Percentiles rank a stretch among this genome's conserved stretches.
phyloP scores from a whole-genome alignment of 2,888 invertebrate species.

The Andrena fulva region DNA sequence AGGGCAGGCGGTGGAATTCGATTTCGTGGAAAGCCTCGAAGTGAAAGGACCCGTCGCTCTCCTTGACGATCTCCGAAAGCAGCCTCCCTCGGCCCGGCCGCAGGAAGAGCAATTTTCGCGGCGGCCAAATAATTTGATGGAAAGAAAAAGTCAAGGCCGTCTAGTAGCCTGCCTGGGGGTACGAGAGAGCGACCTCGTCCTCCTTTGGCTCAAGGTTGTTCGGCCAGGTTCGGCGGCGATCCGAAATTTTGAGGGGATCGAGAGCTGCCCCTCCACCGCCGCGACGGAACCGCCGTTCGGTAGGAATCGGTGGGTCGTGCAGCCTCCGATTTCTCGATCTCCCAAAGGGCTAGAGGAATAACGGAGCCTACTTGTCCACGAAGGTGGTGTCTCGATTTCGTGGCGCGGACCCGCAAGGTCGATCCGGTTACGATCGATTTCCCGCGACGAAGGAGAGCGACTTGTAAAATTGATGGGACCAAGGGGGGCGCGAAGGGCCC shows the following conservation, averaged over 20 bases:
- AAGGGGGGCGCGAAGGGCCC: neutral
- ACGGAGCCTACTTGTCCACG: neutral
- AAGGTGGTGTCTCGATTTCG: slow-evolving; percentile 18
- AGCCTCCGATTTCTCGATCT: neutral
- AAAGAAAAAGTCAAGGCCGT: slow-evolving; percentile 69
- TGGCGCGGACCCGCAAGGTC: slow-evolving; percentile 56
- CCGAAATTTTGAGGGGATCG: slow-evolving; percentile 28
- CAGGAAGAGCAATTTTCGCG: slow-evolving; percentile 22
- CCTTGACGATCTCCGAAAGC: neutral
- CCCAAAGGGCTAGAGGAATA: neutral
- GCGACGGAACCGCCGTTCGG: no score
- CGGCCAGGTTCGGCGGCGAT: slow-evolving; percentile 25
- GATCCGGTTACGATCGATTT: slow-evolving; percentile 65
- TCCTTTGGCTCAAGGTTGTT: slow-evolving; percentile 72
- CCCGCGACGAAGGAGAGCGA: slow-evolving; percentile 60
- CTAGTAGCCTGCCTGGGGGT: slow-evolving; percentile 51
- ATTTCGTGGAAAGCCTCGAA: neutral
- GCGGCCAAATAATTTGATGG: slow-evolving; percentile 37
- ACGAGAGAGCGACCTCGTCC: slow-evolving; percentile 69
- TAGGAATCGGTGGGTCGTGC: no score
- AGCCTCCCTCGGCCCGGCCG: neutral
- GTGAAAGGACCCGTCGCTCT: neutral
- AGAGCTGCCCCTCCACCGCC: no score
- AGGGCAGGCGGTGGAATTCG: no score
- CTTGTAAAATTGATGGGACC: slow-evolving; percentile 58